Base-by-base conservation (phyloP, 2,797 vertebrate genomes). In the Eremophila alpestris region DNA sequence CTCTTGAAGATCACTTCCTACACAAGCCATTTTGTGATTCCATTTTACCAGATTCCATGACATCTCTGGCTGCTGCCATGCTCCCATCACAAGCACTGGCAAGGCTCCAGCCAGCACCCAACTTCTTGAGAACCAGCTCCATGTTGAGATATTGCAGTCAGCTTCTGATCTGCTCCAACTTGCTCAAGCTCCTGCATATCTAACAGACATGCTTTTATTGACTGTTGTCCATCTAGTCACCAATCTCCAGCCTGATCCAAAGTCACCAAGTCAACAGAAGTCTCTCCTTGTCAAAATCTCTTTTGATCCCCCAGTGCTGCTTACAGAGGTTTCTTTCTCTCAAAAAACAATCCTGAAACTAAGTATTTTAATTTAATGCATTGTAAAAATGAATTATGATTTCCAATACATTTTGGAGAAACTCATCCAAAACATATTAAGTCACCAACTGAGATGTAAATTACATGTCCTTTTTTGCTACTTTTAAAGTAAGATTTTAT, bases 351-450 rank as follows among this genome's bases (percentile, higher is more conserved):
- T 63, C 68, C 74, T 67, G 70, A 55, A 76, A 45, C 92, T 85
- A 85, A 88, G 83, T 86, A 78, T 88, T 89, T 93, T 82, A 67
- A 85, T 90, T 71, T 89, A 85, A 83, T 58, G 41, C 43, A 23
- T 82, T 94, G 62, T 93, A 95, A 96, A 96, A 93, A 43, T 87
- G 64, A 97, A 73, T 92, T 80, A 96, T 55, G 64, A 67, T 80
- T 93, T 89, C 73, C 22, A 20, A 77, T 79, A 46, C 30, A 16
- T 83, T 89, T 54, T 82, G 68, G 63, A 92, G 78, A 85, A 89
- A 87, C 41, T 78, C 41, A 38, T 70, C 67, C 78, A 89, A 85
- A 91, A 94, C 56, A 89, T 12, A 90, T 89, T 60, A 76, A 81
- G 67, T 94, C 84, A 94, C 68, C 11, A 2, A 11, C 63, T 20